Conservation (phyloP, 1,140 invertebrate species). For the Pseudobourletiella spinata region DNA sequence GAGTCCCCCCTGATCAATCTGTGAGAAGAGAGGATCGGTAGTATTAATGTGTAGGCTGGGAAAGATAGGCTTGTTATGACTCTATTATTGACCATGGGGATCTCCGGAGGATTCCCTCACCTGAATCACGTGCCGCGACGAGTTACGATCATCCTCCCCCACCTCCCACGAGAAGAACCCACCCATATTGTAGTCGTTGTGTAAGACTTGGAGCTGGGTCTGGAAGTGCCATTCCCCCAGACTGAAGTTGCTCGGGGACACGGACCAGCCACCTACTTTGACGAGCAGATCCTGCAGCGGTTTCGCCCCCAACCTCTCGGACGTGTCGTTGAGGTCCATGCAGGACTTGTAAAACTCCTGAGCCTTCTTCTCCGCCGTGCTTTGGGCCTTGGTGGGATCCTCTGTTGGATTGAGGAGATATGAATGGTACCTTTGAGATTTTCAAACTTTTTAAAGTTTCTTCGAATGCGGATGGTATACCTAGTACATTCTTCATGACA, state of each 20-base stretch:
- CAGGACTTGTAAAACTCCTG: slow-evolving; percentile 86
- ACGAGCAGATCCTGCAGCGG: slow-evolving; percentile 69
- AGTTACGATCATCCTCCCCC: slow-evolving; percentile 87
- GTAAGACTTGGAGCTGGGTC: slow-evolving; percentile 62
- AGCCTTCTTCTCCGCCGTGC: slow-evolving; percentile 77
- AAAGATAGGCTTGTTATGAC: too few species aligned
- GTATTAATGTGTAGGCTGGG: not conserved
- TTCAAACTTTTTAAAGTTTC: not conserved
- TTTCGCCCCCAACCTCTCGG: slow-evolving; percentile 67
- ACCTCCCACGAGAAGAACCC: slow-evolving; percentile 85
- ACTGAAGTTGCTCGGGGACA: slow-evolving; percentile 40
- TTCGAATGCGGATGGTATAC: too few species aligned
- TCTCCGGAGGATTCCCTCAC: too few species aligned
- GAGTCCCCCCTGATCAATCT: slow-evolving; percentile 79
- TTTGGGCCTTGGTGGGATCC: slow-evolving; percentile 42
- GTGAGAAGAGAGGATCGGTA: not conserved
- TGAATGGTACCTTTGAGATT: too few species aligned
- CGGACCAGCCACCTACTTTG: slow-evolving; percentile 41
- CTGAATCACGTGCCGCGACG: slow-evolving; percentile 73
- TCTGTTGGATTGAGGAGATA: too few species aligned
- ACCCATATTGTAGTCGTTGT: slow-evolving; percentile 78
- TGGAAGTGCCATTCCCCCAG: slow-evolving; percentile 65
- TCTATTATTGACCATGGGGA: too few species aligned
- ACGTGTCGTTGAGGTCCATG: slow-evolving; percentile 83
- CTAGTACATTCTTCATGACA: slow-evolving; percentile 80